Evolutionary conservation across 2,888 invertebrate species (phyloP).

Genomic region (Drosophila longiperda): DNA sequence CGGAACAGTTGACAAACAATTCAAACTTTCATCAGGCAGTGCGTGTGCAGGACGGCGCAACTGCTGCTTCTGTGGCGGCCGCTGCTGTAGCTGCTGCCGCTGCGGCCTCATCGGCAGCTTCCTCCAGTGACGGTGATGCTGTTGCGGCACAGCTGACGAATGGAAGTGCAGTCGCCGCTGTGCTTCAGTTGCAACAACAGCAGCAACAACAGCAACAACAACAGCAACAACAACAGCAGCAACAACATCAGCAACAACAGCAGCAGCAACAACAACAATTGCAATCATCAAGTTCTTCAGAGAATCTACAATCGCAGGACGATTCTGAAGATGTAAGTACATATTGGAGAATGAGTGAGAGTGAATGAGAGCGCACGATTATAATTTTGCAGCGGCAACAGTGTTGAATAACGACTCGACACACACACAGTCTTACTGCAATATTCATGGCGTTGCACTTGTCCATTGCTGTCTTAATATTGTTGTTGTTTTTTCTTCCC

Average conservation of each 20-base stretch:
- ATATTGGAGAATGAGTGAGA: conserved; percentile 1
- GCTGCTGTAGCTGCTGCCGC: conserved; percentile 71
- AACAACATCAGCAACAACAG: conserved; percentile 76
- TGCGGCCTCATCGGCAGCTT: conserved; percentile 63
- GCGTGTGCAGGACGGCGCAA: conserved; percentile 66
- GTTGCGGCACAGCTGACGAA: conserved; percentile 69
- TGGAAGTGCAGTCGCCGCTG: conserved; percentile 66
- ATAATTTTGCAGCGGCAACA: conserved; percentile 32
- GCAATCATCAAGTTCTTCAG: conserved; percentile 83
- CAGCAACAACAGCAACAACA: conserved; percentile 67
- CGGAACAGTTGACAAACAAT: conserved; percentile 84
- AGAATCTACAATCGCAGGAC: conserved; percentile 84
- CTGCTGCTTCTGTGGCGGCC: conserved; percentile 73
- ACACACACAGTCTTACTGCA: conserved; percentile 25
- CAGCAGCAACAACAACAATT: conserved; percentile 77
- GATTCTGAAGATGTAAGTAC: conserved; percentile 83
- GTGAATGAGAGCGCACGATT: conserved; percentile 30
- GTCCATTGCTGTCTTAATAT: conserved; percentile 37
- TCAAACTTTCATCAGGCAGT: conserved; percentile 83
- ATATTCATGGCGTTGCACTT: conserved; percentile 57
- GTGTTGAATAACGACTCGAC: conserved; percentile 44
- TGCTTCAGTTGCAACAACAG: conserved; percentile 64
- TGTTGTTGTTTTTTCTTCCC: conserved; percentile 26
- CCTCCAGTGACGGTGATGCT: conserved; percentile 61
- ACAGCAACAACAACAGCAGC: conserved; percentile 56